Evolutionary conservation across 2,113 vertebrate genomes (phyloP), one percentile per base, ranked within the genome.

Genomic region (Elephas maximus): DNA sequence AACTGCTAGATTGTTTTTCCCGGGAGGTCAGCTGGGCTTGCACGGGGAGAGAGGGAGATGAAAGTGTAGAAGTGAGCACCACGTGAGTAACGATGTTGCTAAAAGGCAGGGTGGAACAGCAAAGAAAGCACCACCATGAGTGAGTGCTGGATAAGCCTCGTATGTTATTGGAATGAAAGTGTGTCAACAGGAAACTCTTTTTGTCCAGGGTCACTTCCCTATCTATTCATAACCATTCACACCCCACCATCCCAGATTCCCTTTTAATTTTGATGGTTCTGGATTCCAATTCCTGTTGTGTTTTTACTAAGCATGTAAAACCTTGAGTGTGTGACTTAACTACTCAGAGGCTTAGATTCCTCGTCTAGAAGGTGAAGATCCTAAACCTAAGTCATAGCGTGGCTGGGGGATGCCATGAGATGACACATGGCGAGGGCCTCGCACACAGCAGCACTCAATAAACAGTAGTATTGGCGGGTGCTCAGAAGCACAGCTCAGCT

Each of bases 51-150:
- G 60, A 73, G 30, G 37, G 4, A 26, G 28, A 73, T 63, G 10
- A 82, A 94, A 81, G 21, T 18, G 28, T 2, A 60, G 82, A 82
- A 82, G 45, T 78, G 91, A 91, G 78, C 90, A 84, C 45, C 28
- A 92, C 62, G 30, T 18, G 30, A 82, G 15, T 1, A 45, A 65
- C 11, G 20, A 17, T 82, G 71, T 76, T 51, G 73, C 63, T 78
- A 85, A 89, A 93, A 94, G 71, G 41, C 30, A 17, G 24, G 11
- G 67, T 23, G 60, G 76, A 74, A 33, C 2, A 30, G 51, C 37
- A 57, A 9, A 88, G 62, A 73, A 37, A 53, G 41, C 7, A 7
- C 23, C 23, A 26, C 0, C 0, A 33, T 71, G 74, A 3, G 2
- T 33, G 90, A 81, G 20, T 18, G 41, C 44, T 33, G 3, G 37